A percentile compares a stretch with the other conserved stretches of the same genome.
These are phyloP conservation scores for Stratiomys singularior DNA, from an alignment of 2,888 invertebrate genomes.

Conservation along the genomic window DNA sequence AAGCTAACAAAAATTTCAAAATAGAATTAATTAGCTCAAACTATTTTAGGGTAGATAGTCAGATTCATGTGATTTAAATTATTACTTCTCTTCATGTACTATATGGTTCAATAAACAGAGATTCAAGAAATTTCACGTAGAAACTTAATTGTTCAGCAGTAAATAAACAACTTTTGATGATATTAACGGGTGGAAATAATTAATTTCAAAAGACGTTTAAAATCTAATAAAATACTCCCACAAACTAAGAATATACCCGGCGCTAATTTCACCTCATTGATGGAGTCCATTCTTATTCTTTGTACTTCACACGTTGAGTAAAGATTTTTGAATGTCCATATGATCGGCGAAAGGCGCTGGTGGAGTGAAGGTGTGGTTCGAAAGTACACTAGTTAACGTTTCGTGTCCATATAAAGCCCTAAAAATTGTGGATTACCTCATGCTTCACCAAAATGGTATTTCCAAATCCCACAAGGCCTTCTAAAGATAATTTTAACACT, in stretches of 20 bases:
- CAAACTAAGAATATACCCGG: slow-evolving; percentile 5
- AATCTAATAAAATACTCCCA: slow-evolving; percentile 8
- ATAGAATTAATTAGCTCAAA: background rate
- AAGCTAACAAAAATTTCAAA: background rate
- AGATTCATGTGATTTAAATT: slow-evolving; percentile 37
- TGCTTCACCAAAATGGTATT: slow-evolving; percentile 3
- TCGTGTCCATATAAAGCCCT: slow-evolving; percentile 1
- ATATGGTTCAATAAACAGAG: background rate
- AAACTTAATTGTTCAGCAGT: background rate
- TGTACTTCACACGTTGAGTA: background rate
- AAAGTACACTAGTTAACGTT: background rate
- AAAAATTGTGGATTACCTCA: slow-evolving; percentile 25
- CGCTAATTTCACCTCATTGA: background rate
- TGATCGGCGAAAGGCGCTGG: too few relatives aligned
- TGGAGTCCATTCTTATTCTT: background rate
- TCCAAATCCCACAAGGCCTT: slow-evolving; percentile 12
- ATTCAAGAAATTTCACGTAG: background rate
- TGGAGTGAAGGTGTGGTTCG: too few relatives aligned
- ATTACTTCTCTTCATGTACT: background rate
- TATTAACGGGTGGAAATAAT: background rate
- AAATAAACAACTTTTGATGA: slow-evolving; percentile 1
- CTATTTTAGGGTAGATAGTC: slow-evolving; percentile 26
- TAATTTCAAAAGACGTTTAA: background rate
- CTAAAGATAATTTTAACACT: slow-evolving; percentile 7
- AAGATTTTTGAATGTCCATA: background rate